Conservation (phyloP, 2,113 vertebrate genomes). For the Australoheros scitulus region DNA sequence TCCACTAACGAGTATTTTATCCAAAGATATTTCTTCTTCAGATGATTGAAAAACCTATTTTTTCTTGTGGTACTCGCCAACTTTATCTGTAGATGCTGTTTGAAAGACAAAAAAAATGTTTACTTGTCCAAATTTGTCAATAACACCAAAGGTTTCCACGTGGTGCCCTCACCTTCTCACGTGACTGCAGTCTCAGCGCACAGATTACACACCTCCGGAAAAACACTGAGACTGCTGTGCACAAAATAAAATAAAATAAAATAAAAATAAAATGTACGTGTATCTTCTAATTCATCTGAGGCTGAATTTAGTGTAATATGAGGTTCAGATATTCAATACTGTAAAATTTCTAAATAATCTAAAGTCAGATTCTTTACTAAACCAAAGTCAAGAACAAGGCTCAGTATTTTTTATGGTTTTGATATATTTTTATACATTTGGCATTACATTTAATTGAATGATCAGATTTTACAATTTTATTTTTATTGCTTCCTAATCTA, state of each 20-base stretch:
- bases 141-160: not conserved
- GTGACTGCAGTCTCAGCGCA: not conserved
- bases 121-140: not conserved
- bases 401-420: not conserved
- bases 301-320: not conserved
- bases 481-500: no score
- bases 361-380: not conserved
- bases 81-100: not conserved
- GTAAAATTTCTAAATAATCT: not conserved
- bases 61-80: not conserved
- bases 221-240: not conserved
- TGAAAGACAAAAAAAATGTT: not conserved
- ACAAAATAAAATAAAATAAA: not conserved
- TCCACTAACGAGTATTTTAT: not conserved
- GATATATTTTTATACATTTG: not conserved
- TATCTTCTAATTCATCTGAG: not conserved
- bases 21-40: not conserved
- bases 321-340: not conserved
- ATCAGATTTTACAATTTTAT: no score
- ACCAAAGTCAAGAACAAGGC: not conserved
- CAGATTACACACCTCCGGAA: not conserved
- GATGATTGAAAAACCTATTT: not conserved
- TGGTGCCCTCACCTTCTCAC: not conserved
- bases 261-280: not conserved
- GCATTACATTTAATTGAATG: not conserved